Conservation (phyloP, 1,140 invertebrate species). For the Drosophila willistoni region DNA sequence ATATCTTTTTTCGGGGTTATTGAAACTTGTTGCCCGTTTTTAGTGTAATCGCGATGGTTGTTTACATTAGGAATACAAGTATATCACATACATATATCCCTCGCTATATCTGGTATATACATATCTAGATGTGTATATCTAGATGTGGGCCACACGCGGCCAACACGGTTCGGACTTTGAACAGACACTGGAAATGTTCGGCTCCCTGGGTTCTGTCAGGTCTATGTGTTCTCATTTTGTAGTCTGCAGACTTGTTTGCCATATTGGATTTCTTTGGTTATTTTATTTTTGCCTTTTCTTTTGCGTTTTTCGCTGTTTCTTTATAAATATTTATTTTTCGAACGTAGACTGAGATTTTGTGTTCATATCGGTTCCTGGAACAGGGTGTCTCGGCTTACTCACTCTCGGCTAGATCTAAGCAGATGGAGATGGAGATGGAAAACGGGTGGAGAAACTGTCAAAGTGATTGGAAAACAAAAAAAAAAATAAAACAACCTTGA, state of each 20-base stretch:
- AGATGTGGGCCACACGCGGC: conserved; percentile 37
- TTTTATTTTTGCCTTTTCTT: conserved; percentile 10
- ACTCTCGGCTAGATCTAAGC: not conserved
- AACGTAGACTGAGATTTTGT: conserved; percentile 8
- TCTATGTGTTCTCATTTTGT: conserved; percentile 43
- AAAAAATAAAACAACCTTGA: conserved; percentile 8
- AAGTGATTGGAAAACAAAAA: not conserved
- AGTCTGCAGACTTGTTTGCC: conserved; percentile 56
- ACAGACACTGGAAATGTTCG: conserved; percentile 38
- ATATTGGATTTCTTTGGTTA: conserved; percentile 35
- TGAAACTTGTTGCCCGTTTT: conserved; percentile 68
- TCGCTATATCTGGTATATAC: conserved; percentile 22
- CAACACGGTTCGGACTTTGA: conserved; percentile 57
- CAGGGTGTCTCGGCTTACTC: conserved; percentile 23
- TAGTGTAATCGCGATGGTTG: conserved; percentile 29
- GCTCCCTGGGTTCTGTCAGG: conserved; percentile 21
- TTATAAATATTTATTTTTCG: conserved; percentile 42
- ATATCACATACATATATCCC: conserved; percentile 36
- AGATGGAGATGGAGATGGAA: not conserved
- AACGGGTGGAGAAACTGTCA: conserved; percentile 28
- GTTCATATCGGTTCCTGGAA: conserved; percentile 25
- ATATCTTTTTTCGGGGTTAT: conserved; percentile 54
- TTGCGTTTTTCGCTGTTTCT: conserved; percentile 16
- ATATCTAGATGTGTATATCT: conserved; percentile 10
- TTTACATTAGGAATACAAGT: conserved; percentile 61